Evolutionary conservation across 2,113 vertebrate genomes (phyloP).

Genomic region (Bettongia penicillata): DNA sequence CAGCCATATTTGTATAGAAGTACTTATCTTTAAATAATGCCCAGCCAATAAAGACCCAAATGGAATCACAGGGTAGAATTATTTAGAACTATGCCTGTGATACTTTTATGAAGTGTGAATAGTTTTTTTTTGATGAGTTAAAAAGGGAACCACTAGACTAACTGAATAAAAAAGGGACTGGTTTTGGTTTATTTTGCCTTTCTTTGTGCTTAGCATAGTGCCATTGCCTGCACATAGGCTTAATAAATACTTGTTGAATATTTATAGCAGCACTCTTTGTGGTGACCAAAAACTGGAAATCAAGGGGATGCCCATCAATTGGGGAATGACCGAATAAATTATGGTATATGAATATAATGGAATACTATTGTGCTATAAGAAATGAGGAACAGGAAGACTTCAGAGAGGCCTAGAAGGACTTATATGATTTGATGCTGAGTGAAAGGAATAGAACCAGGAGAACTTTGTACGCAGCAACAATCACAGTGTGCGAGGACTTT

Average conservation of each 20-base stretch:
- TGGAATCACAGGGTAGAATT: neutral
- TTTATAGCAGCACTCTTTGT: too few relatives aligned
- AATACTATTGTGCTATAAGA: too few relatives aligned
- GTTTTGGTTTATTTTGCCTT: neutral
- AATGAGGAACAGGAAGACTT: too few relatives aligned
- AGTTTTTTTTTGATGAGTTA: neutral
- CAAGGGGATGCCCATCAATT: too few relatives aligned
- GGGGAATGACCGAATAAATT: too few relatives aligned
- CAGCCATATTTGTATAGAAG: neutral
- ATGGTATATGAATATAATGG: too few relatives aligned
- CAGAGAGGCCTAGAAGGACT: too few relatives aligned
- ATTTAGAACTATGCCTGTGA: neutral
- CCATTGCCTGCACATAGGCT: neutral
- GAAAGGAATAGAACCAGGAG: too few relatives aligned
- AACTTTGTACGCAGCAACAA: too few relatives aligned
- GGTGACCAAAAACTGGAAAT: too few relatives aligned
- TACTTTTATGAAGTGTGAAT: neutral
- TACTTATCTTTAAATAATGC: neutral
- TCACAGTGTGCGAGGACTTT: too few relatives aligned
- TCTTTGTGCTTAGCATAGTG: neutral
- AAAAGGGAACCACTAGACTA: neutral
- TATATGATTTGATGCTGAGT: too few relatives aligned
- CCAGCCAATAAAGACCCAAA: neutral
- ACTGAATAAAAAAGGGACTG: neutral
- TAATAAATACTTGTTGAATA: neutral